These are phyloP conservation scores for Oscheius sp. DNA, from an alignment of 2,888 invertebrate species.

Conservation along the genomic window DNA sequence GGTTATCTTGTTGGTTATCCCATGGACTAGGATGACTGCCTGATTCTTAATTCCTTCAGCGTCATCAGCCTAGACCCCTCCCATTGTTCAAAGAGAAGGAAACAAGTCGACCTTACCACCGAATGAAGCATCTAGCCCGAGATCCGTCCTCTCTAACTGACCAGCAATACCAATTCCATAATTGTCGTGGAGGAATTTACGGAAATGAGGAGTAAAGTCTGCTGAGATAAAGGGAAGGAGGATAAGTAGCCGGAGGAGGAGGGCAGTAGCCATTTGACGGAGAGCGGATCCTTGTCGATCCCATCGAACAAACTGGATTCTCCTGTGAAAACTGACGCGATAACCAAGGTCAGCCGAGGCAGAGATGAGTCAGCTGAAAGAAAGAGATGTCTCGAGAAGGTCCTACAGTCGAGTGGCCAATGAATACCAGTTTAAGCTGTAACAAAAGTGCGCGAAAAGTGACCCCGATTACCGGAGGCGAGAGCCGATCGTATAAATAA, in stretches of 20 bases:
- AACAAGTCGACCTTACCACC: constrained; percentile 53
- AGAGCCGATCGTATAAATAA: constrained; percentile 1
- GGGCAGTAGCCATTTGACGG: not conserved
- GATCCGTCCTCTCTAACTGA: constrained; percentile 62
- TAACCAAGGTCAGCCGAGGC: constrained; percentile 11
- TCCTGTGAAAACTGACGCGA: constrained; percentile 4
- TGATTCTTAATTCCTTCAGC: constrained; percentile 44
- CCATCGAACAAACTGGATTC: constrained; percentile 16
- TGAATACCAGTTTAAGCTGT: too few relatives aligned
- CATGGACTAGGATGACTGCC: constrained; percentile 67
- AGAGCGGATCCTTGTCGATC: constrained; percentile 5
- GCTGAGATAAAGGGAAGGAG: constrained; percentile 25
- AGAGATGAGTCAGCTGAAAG: too few relatives aligned
- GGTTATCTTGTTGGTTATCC: constrained; percentile 67
- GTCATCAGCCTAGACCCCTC: constrained; percentile 11
- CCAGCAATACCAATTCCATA: constrained; percentile 62
- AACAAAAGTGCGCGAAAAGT: constrained; percentile 27
- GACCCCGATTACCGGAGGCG: constrained; percentile 15
- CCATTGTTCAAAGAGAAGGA: not conserved
- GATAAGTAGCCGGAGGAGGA: constrained; percentile 15
- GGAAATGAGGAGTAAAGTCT: constrained; percentile 59
- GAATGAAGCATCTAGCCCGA: constrained; percentile 63
- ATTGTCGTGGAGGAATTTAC: constrained; percentile 55
- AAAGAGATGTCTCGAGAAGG: too few relatives aligned
- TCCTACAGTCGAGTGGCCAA: too few relatives aligned